phyloP scores from a whole-genome alignment of 2,113 vertebrate genomes.

The Chaetura pelagica region DNA sequence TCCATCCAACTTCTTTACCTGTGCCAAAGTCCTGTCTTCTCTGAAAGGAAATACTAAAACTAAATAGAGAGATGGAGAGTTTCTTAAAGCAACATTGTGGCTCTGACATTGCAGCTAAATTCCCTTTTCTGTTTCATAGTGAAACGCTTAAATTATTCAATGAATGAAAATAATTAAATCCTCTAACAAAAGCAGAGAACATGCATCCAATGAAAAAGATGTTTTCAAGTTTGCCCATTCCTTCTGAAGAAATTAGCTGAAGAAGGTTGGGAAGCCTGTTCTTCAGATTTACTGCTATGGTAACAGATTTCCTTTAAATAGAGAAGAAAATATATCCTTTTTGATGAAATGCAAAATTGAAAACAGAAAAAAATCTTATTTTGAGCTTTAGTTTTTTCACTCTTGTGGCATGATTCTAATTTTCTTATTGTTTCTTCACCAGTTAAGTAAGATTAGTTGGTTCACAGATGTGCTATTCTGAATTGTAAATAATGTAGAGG shows the following conservation, averaged over 20 bases:
- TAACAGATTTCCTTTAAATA: neutral
- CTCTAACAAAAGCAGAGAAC: neutral
- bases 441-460: neutral
- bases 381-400: neutral
- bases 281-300: neutral
- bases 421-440: neutral
- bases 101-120: neutral
- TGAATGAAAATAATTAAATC: neutral
- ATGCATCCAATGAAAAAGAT: neutral
- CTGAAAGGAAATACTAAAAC: neutral
- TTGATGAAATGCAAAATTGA: neutral
- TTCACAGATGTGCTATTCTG: neutral
- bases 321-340: neutral
- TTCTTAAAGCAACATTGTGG: neutral
- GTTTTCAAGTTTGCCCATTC: neutral
- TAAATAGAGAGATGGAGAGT: neutral
- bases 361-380: neutral
- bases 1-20: neutral
- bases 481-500: neutral
- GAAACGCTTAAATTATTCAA: neutral
- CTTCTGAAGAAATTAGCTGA: neutral
- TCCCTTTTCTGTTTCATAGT: neutral
- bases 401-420: neutral
- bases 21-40: neutral
- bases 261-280: neutral